Conservation (phyloP, 2,888 invertebrate genomes). For the Troilus luridus region DNA sequence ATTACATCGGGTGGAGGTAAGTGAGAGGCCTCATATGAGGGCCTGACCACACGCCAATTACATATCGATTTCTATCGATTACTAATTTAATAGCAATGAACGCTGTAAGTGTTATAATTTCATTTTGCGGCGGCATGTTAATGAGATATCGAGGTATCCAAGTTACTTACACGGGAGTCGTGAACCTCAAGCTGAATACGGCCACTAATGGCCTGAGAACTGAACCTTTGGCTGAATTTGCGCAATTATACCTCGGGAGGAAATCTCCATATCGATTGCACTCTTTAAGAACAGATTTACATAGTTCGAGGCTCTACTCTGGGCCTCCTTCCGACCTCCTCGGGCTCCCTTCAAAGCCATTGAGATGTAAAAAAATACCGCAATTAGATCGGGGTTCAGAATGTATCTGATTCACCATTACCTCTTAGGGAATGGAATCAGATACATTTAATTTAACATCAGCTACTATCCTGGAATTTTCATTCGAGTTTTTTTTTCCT, state of each 20-base stretch:
- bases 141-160: background rate
- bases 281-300: background rate
- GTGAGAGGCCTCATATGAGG: background rate
- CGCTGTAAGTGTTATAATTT: background rate
- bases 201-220: background rate
- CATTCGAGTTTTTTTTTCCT: background rate
- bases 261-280: constrained; percentile 25
- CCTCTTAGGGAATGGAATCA: background rate
- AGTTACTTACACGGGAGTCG: background rate
- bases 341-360: background rate
- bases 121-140: background rate
- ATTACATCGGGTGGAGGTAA: background rate
- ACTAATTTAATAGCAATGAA: background rate
- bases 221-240: background rate
- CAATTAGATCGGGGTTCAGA: background rate
- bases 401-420: too few relatives aligned
- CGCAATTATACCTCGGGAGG: background rate
- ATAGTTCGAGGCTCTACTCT: background rate
- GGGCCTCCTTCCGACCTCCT: background rate
- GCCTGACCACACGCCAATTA: constrained; percentile 22
- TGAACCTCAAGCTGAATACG: background rate
- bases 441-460: background rate
- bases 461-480: background rate
- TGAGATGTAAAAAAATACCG: background rate
- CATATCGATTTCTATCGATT: background rate